Percentiles rank a stretch among this genome's conserved stretches.
Evolutionary conservation across 1,140 invertebrate genomes (phyloP).

Genomic region (Musca domestica): DNA sequence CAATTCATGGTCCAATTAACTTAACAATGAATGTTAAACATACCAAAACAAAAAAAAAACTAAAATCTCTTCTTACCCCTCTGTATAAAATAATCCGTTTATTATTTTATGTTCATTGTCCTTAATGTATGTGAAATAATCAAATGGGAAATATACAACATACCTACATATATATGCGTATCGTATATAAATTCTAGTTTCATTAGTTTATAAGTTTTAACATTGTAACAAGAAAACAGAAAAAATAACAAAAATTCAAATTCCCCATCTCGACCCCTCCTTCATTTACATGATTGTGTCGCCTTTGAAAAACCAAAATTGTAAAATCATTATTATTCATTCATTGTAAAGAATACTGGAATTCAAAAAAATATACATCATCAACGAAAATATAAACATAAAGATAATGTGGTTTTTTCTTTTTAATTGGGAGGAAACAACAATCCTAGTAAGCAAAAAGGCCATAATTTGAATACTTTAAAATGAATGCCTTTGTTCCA

Average conservation of each 20-base stretch:
- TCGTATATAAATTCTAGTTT: too few species aligned
- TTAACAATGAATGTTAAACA: conserved; percentile 23
- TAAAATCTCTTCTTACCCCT: not conserved
- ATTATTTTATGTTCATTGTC: not conserved
- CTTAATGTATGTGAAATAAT: not conserved
- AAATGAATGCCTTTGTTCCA: too few species aligned
- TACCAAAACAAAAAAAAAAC: not conserved
- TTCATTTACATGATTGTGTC: conserved; percentile 1
- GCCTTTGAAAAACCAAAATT: conserved; percentile 2
- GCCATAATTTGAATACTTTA: too few species aligned
- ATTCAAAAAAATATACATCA: too few species aligned
- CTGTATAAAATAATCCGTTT: conserved; percentile 11
- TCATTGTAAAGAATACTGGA: too few species aligned
- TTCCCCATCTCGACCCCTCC: too few species aligned
- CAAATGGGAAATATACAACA: not conserved
- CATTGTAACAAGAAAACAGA: not conserved
- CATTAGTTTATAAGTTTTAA: conserved; percentile 13
- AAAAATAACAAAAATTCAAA: too few species aligned
- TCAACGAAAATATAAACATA: not conserved
- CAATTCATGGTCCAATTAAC: conserved; percentile 24
- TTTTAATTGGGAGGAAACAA: too few species aligned
- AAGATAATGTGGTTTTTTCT: too few species aligned
- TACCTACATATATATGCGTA: too few species aligned
- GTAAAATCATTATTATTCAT: not conserved
- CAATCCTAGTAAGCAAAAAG: too few species aligned